phyloP scores from a whole-genome alignment of 2,797 vertebrate species.

The Chaenodraco wilsoni region DNA sequence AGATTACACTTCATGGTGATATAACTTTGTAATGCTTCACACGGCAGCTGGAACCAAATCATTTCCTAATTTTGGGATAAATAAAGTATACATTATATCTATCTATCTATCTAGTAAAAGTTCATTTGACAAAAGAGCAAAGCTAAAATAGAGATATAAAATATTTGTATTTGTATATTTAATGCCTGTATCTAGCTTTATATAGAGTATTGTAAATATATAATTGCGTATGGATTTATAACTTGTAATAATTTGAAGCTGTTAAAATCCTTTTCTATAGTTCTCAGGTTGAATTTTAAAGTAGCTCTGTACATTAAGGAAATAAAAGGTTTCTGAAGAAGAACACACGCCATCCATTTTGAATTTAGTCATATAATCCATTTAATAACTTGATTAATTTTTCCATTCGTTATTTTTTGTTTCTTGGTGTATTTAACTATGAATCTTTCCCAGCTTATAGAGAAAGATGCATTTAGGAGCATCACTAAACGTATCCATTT shows the following conservation, averaged over 20 bases:
- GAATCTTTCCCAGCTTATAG: constrained; percentile 24
- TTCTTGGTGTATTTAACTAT: constrained; percentile 4
- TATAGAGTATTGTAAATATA: background rate
- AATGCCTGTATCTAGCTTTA: background rate
- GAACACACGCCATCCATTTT: background rate
- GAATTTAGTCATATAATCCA: background rate
- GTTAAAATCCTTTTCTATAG: background rate
- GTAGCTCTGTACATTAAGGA: background rate
- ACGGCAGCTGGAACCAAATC: no score
- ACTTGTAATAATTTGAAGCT: background rate
- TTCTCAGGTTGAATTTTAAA: background rate
- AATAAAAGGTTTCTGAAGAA: background rate
- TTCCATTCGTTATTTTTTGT: background rate
- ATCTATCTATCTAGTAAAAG: background rate
- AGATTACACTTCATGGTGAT: constrained; percentile 16
- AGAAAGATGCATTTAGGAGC: constrained; percentile 5
- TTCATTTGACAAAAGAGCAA: constrained; percentile 13
- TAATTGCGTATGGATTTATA: background rate
- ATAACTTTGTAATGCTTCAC: background rate
- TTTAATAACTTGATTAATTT: background rate
- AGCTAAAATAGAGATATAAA: background rate
- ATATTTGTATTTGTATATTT: background rate
- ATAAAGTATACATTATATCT: no score
- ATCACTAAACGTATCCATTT: constrained; percentile 31
- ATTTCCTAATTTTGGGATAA: no score